Evolutionary conservation across 2,113 vertebrate species (phyloP), one percentile per base, ranked within the genome.

Genomic region (Anhinga rufa): DNA sequence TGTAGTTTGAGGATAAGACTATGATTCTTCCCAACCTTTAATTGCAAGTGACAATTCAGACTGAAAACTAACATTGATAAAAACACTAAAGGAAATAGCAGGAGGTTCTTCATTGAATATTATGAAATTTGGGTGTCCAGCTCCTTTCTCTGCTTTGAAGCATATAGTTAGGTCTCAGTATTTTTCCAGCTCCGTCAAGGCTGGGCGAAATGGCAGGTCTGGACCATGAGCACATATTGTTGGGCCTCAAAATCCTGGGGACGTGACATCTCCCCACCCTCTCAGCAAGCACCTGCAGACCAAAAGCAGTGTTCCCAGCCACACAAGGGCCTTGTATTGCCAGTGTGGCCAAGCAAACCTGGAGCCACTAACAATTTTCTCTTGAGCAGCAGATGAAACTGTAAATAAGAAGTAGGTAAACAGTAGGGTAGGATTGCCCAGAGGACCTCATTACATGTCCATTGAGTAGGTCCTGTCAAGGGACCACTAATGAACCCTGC

Each of bases 241-340:
- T 81, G 49, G 21, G 25, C 42, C 64, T 83, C 51, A 86, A 81
- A 65, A 36, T 86, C 46, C 34, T 24, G 4, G 55, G 17, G n/a
- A 13, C 7, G 2, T n/a, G n/a, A 29, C 2, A 0, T 29, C 31
- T 70, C 17, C 62, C 5, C 34, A 17, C 8, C 6, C 26, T 26
- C 17, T 20, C 42, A 62, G 51, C 44, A 49, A 71, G 32, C 22
- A 66, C 17, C 55, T 54, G 16, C 61, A 61, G 57, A 57, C 36
- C 54, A 58, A 48, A 44, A 69, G 18, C 78, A 31, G 12, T 4
- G 14, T 17, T 93, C 34, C 79, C 62, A 88, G 75, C 24, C 26
- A 14, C 0, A 0, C 9, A 48, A 32, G 49, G 31, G 40, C 71
- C 40, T 68, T 15, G 12, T n/a, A 10, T 44, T 61, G 8, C n/a